These are phyloP conservation scores for Sphyrna mokarran DNA, from an alignment of 2,113 vertebrate genomes.

Conservation along the genomic window DNA sequence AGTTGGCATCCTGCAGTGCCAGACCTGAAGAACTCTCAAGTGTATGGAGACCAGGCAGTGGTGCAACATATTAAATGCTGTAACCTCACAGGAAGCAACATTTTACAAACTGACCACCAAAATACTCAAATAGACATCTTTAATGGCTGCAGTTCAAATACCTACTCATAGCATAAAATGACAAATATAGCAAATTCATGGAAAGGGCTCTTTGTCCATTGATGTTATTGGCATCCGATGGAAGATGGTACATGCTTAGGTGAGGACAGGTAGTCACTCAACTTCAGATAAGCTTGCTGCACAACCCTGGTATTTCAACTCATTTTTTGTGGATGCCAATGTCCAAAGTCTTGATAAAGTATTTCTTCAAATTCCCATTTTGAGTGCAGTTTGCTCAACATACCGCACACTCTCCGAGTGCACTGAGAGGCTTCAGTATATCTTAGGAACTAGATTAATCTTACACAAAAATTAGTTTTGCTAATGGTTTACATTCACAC, in stretches of 20 bases:
- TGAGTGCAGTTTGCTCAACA: not conserved
- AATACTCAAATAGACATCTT: not conserved
- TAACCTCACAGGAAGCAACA: not conserved
- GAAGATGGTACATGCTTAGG: not conserved
- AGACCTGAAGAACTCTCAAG: not conserved
- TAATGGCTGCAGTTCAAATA: constrained; percentile 41
- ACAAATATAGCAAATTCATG: not conserved
- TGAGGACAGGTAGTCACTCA: not conserved
- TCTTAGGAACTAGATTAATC: not conserved
- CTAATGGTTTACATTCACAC: not conserved
- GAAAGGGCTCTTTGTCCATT: not conserved
- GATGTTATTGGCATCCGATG: not conserved
- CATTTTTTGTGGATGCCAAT: not conserved
- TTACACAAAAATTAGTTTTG: not conserved
- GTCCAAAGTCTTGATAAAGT: not conserved
- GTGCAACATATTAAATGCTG: not conserved
- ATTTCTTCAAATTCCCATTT: not conserved
- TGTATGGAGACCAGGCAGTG: not conserved
- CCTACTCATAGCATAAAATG: not conserved
- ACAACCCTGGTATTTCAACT: not conserved
- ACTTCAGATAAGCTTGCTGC: not conserved
- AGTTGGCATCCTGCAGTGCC: not conserved
- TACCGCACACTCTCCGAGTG: not conserved
- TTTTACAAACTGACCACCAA: not conserved
- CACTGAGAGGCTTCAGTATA: not conserved